Evolutionary conservation across 2,888 invertebrate genomes (phyloP), one percentile per base, ranked within the genome.

Genomic region (Biston stratarius): DNA sequence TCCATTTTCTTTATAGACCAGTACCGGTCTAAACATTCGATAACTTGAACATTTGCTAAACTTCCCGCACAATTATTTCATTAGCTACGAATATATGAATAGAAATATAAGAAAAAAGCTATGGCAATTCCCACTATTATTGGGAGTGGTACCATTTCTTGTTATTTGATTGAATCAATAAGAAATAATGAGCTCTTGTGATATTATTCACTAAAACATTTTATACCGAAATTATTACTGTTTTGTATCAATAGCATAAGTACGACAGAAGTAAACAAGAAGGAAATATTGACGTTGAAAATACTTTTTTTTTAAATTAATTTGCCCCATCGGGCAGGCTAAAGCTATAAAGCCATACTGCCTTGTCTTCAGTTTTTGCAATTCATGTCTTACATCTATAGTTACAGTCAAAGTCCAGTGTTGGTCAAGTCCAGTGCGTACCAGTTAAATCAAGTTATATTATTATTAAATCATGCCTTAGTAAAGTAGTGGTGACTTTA

Each of bases 61-160:
- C 15, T 24, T 24, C 15, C 15, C 15, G 9, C 7, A 7, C 44
- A 5, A 5, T 15, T 9, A 47, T 10, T 47, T 11, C 48, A 33
- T 48, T 34, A 34, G 2, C 11, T 34, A 12, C 55, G 55, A 12
- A 56, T 1, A 12, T 57, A 57, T 0, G 45, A 57, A 45, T 57
- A 57, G 10, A 53, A 36, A 57, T 57, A 33, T 14, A 24, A 57
- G 9, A 57, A 11, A 14, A 57, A 9, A 5, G 36, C 14, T 12
- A 56, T 42, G 3, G 42, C 9, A 10, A 56, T 12, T 14, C 57
- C 57, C 33, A 57, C n/a, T 45, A 45, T 45, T 8, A 57, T 14
- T 45, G 57, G 57, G 6, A 57, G 34, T 14, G 57, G 57, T 34
- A 57, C 12, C 45, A 57, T 57, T n/a, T 45, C 57, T 45, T 57